Conservation (phyloP, 2,888 invertebrate species). For the Mactromeris polynyma region DNA sequence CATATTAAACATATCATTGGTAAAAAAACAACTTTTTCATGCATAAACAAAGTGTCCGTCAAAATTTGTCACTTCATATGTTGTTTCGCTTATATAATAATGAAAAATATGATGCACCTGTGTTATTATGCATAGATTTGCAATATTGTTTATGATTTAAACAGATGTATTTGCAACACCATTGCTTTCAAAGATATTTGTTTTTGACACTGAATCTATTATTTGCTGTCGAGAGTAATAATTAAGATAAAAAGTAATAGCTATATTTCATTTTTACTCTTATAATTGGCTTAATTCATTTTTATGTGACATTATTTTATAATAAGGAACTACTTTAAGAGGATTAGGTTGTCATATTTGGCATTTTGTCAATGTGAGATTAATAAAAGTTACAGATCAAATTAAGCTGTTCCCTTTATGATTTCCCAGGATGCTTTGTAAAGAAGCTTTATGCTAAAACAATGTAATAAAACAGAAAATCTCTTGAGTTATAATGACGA, state of each 20-base stretch:
- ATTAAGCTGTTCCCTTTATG: slow-evolving; percentile 18
- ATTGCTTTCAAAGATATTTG: too few species aligned
- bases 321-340: slow-evolving; percentile 3
- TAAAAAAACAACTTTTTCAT: too few species aligned
- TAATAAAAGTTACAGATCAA: slow-evolving; percentile 10
- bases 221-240: background rate
- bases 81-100: too few species aligned
- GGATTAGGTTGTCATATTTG: slow-evolving; percentile 14
- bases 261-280: background rate
- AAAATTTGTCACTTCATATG: too few species aligned
- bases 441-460: slow-evolving; percentile 32
- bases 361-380: slow-evolving; percentile 10
- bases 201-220: too few species aligned
- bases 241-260: background rate
- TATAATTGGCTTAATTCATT: slow-evolving; percentile 15
- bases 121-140: too few species aligned
- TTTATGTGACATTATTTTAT: slow-evolving; percentile 19
- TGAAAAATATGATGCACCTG: too few species aligned
- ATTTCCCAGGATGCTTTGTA: slow-evolving; percentile 31
- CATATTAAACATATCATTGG: too few species aligned
- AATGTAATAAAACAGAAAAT: slow-evolving; percentile 8
- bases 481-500: background rate
- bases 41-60: too few species aligned
- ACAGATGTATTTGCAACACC: too few species aligned
- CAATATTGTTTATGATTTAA: too few species aligned